Evolutionary conservation across 2,113 vertebrate species (phyloP).

Genomic region (Odontophorus gujanensis): DNA sequence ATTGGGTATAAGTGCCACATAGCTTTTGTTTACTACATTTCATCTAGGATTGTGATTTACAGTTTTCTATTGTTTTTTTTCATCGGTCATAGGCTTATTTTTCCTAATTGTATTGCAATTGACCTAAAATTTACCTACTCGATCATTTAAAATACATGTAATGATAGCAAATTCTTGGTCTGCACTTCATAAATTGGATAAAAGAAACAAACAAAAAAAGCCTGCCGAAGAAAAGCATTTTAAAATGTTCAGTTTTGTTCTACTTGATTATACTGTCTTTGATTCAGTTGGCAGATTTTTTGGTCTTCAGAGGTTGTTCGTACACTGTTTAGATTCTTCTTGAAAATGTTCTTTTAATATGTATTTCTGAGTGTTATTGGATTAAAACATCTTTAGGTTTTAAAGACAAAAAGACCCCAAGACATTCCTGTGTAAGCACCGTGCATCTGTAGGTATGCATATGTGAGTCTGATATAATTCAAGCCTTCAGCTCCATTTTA

Average conservation of each 20-base stretch:
- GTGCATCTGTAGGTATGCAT: no score
- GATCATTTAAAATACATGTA: background rate
- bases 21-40: background rate
- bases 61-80: background rate
- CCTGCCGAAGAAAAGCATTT: background rate
- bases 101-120: background rate
- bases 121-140: background rate
- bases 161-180: background rate
- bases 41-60: background rate
- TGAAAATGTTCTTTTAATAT: background rate
- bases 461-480: fast-evolving
- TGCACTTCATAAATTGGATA: background rate
- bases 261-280: background rate
- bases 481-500: background rate
- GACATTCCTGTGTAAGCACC: background rate
- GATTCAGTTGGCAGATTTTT: background rate
- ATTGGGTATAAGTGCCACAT: background rate
- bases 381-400: background rate
- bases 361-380: background rate
- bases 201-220: no score
- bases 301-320: background rate
- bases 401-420: background rate
- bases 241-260: background rate
- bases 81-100: background rate
- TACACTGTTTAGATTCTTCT: background rate